Percentiles rank a stretch among this genome's conserved stretches.
phyloP scores from a whole-genome alignment of 2,113 vertebrate species.

The Brachionichthys hirsutus region DNA sequence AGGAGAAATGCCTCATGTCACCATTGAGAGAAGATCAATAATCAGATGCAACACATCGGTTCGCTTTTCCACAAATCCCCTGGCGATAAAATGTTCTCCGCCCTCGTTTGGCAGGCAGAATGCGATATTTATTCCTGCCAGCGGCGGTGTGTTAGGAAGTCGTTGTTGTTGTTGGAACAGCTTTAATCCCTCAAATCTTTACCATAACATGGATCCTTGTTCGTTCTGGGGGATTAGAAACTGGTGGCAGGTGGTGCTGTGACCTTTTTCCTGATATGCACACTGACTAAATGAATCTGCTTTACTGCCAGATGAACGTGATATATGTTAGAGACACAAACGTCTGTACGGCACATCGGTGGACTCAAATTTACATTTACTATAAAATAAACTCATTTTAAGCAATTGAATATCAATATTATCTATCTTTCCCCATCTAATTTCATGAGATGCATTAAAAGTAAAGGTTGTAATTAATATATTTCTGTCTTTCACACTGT shows the following conservation, averaged over 20 bases:
- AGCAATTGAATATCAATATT: too few relatives aligned
- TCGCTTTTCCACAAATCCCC: not conserved
- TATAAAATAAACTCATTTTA: too few relatives aligned
- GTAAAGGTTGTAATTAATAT: too few relatives aligned
- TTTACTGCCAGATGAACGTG: conserved; percentile 10
- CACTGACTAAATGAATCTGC: conserved; percentile 25
- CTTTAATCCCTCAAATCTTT: conserved; percentile 30
- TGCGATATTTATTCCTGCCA: too few relatives aligned
- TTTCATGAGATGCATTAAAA: too few relatives aligned
- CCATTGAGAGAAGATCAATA: not conserved
- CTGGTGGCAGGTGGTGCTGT: conserved; percentile 27
- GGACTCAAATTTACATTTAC: too few relatives aligned
- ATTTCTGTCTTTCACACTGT: too few relatives aligned
- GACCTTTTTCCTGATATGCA: conserved; percentile 23
- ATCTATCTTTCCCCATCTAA: too few relatives aligned
- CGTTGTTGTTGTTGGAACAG: not conserved
- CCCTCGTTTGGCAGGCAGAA: not conserved
- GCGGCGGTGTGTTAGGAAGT: not conserved
- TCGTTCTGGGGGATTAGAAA: conserved; percentile 40
- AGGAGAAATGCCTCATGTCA: conserved; percentile 3
- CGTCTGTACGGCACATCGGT: too few relatives aligned
- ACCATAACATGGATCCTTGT: conserved; percentile 31
- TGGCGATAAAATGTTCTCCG: too few relatives aligned
- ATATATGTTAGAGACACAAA: not conserved
- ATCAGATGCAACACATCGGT: not conserved